Evolutionary conservation across 2,888 invertebrate species (phyloP).

Genomic region (Hypercompe scribonia): DNA sequence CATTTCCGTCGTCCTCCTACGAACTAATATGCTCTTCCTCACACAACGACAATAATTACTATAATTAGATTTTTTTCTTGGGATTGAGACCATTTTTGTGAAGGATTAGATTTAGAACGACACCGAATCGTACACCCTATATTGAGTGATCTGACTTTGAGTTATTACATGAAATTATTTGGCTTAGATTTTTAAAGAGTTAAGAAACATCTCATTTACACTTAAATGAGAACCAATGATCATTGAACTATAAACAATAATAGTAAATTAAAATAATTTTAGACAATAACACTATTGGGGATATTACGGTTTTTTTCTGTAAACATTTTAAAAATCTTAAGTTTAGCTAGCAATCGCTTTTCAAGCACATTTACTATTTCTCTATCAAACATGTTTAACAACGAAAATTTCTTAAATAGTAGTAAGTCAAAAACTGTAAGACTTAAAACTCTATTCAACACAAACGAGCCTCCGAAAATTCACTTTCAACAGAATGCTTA

Average conservation of each 20-base stretch:
- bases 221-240: too few relatives aligned
- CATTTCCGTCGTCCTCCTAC: not conserved
- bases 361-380: too few relatives aligned
- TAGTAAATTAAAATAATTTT: not conserved
- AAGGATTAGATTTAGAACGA: not conserved
- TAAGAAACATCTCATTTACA: too few relatives aligned
- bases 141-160: too few relatives aligned
- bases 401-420: not conserved
- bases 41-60: not conserved
- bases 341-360: not conserved
- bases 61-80: not conserved
- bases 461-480: slow-evolving; percentile 67
- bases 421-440: not conserved
- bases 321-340: not conserved
- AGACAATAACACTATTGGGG: not conserved
- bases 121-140: not conserved
- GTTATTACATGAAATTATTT: not conserved
- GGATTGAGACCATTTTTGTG: not conserved
- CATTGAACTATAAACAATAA: not conserved
- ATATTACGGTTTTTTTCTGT: not conserved
- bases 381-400: not conserved
- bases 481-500: slow-evolving; percentile 78
- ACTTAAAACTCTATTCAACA: slow-evolving; percentile 35
- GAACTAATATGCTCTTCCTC: not conserved
- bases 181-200: too few relatives aligned